Conservation (phyloP, 2,888 invertebrate species). For the Ptychoptera contaminata region DNA sequence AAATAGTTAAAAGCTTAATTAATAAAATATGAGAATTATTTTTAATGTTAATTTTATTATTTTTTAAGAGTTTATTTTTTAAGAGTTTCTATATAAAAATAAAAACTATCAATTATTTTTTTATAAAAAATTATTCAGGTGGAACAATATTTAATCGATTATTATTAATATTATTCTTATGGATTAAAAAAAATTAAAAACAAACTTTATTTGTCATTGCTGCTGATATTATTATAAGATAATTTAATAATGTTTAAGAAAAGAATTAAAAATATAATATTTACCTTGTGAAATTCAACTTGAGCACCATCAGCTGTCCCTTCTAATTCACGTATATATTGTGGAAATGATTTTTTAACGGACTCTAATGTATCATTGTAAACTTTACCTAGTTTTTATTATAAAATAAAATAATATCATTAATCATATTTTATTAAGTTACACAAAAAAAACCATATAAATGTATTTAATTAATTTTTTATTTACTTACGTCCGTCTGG, state of each 20-base stretch:
- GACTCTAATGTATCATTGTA: conserved; percentile 59
- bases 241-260: neutral
- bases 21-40: too few species aligned
- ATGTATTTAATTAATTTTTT: neutral
- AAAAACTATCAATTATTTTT: too few species aligned
- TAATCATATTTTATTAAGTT: neutral
- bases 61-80: too few species aligned
- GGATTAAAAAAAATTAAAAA: too few species aligned
- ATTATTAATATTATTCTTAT: too few species aligned
- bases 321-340: conserved; percentile 66
- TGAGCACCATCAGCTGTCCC: conserved; percentile 76
- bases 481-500: conserved; percentile 40
- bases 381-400: conserved; percentile 28
- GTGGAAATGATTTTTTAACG: conserved; percentile 56
- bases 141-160: too few species aligned
- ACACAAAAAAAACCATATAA: neutral
- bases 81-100: too few species aligned
- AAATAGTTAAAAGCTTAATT: too few species aligned
- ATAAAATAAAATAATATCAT: neutral
- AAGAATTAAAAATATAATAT: conserved; percentile 5
- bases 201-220: neutral
- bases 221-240: neutral
- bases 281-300: conserved; percentile 68
- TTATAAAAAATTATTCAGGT: too few species aligned
- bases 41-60: too few species aligned